Base-by-base conservation (phyloP, 2,113 vertebrate species). In the Malaclemys terrapin region DNA sequence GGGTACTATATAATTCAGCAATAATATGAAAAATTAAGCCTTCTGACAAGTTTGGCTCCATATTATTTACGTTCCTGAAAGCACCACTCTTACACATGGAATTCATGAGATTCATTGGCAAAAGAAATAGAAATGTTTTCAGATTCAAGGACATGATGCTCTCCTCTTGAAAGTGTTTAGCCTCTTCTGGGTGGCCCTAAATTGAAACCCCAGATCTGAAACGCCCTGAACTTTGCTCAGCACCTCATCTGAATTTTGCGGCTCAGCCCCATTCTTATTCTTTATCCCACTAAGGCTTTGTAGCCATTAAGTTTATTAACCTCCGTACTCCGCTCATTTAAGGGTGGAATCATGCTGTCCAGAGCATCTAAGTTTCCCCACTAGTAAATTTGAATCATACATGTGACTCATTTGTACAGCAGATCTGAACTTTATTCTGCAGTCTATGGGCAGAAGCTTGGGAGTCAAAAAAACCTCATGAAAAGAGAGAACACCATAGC, bases 1-100 rank as follows among this genome's bases (percentile, higher is more conserved):
- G 65, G 42, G 16, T 49, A 50, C 16, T 1, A 0, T 6, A 8
- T 10, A 31, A 47, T 86, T 56, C 62, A 49, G 2, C 25, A 47
- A 25, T 27, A 16, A 17, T 1, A 20, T 35, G 47, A 54, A 52
- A 10, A 0, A 81, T 65, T 76, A 65, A 31, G 8, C 12, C 49
- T 81, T 29, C 16, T n/a, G 12, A 9, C 7, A 42, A 80, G 35
- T 19, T 1, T 1, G 1, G 24, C 25, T 49, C n/a, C 53, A 49
- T 13, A 5, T 56, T 13, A 5, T 56, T 47, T 5, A 29, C 14
- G 29, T 53, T 49, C 29, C 45, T 38, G 31, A 42, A 25, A 24
- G 10, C 1, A 0, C 31, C 45, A 5, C 6, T 3, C 78, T 49
- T 13, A 59, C 38, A 13, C 24, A 45, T 6, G 7, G 69, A 52